A percentile compares a stretch with the other conserved stretches of the same genome.
Evolutionary conservation across 1,140 invertebrate species (phyloP).

Genomic region (Orchestia grillus): DNA sequence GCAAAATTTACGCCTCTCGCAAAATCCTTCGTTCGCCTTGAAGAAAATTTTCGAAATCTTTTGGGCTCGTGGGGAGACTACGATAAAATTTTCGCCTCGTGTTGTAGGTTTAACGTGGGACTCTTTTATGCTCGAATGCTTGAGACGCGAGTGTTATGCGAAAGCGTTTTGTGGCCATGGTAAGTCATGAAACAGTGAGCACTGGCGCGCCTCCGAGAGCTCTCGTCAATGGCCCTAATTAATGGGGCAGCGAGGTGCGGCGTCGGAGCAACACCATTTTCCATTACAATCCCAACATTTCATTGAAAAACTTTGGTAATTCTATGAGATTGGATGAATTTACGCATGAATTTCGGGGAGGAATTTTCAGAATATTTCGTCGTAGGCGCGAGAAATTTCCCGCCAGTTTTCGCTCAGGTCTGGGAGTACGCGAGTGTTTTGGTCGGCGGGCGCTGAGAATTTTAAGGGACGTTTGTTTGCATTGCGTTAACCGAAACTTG

Average conservation of each 20-base stretch:
- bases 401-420: not conserved
- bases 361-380: not conserved
- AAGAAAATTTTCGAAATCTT: not conserved
- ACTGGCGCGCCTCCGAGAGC: too few relatives aligned
- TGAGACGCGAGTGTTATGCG: not conserved
- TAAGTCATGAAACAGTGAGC: not conserved
- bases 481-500: constrained; percentile 35
- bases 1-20: not conserved
- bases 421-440: not conserved
- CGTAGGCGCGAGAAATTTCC: not conserved
- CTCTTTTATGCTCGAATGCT: not conserved
- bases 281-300: not conserved
- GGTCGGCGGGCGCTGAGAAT: not conserved
- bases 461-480: constrained; percentile 3
- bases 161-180: not conserved
- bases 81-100: not conserved
- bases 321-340: not conserved
- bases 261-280: not conserved
- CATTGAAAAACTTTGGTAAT: not conserved
- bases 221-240: not conserved
- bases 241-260: not conserved
- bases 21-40: not conserved
- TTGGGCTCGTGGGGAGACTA: not conserved
- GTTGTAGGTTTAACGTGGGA: not conserved
- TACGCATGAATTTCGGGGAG: not conserved